Evolutionary conservation across 2,888 invertebrate species (phyloP).

Genomic region (Coenonympha arcania): DNA sequence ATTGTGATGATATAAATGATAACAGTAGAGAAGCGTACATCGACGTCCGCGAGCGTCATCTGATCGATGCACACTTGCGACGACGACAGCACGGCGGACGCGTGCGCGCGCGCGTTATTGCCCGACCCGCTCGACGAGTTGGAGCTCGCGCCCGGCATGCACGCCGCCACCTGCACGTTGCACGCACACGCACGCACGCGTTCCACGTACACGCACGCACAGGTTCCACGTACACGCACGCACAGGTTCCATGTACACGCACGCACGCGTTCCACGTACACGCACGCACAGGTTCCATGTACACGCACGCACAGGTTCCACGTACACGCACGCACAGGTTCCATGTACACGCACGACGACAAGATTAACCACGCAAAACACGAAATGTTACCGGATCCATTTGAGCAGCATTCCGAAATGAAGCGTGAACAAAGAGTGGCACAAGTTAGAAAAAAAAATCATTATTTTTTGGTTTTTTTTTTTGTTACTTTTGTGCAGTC

Average conservation of each 20-base stretch:
- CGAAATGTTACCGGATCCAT: conserved; percentile 46
- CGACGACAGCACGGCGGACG: conserved; percentile 68
- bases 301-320: not conserved
- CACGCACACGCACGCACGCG: conserved; percentile 1
- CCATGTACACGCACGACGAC: not conserved
- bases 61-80: conserved; percentile 86
- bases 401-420: conserved; percentile 46
- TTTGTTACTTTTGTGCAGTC: too few relatives aligned
- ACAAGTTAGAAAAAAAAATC: too few relatives aligned
- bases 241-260: not conserved
- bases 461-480: not conserved
- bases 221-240: conserved; percentile 15
- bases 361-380: not conserved
- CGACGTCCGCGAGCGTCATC: conserved; percentile 81
- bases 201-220: not conserved
- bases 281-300: not conserved
- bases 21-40: too few relatives aligned
- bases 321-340: not conserved
- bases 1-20: too few relatives aligned
- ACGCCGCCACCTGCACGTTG: conserved; percentile 35
- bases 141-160: conserved; percentile 50
- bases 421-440: conserved; percentile 33
- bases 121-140: conserved; percentile 57
- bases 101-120: conserved; percentile 45
- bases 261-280: not conserved